Conservation (phyloP, 2,797 vertebrate species). For the Numenius phaeopus region DNA sequence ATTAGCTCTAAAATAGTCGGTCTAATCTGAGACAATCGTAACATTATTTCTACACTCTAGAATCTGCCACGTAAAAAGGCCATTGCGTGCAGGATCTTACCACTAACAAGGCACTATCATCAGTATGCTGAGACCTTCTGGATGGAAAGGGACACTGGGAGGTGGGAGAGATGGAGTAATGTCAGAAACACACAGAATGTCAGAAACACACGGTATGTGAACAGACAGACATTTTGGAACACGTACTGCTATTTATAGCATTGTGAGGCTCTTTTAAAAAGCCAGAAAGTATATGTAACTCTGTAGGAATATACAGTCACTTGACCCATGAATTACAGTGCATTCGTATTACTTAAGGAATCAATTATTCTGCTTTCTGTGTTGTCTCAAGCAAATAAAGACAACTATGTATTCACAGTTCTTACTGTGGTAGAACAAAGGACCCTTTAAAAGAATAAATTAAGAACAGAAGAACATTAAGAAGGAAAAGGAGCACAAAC, state of each 20-base stretch:
- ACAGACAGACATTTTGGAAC: constrained; percentile 70
- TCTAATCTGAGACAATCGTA: constrained; percentile 31
- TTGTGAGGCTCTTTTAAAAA: neutral
- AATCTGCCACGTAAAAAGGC: constrained; percentile 59
- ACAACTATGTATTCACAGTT: neutral
- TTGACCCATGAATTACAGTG: neutral
- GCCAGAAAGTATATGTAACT: neutral
- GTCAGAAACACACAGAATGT: constrained; percentile 79
- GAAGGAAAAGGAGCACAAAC: neutral
- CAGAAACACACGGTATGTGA: constrained; percentile 46
- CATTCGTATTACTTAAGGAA: neutral
- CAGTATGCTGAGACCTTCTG: constrained; percentile 97
- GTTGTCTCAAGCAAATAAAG: constrained; percentile 8
- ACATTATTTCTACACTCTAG: constrained; percentile 50
- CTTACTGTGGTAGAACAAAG: constrained; percentile 9
- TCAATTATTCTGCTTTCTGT: constrained; percentile 29
- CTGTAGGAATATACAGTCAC: neutral
- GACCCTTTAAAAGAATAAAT: constrained; percentile 36
- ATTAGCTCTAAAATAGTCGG: constrained; percentile 31
- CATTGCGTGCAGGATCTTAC: constrained; percentile 85
- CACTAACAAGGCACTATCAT: constrained; percentile 98
- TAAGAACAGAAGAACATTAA: constrained; percentile 32
- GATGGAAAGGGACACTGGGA: constrained; percentile 90
- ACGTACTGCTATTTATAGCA: neutral
- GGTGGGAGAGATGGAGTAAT: constrained; percentile 81